These are phyloP conservation scores for Phataginus tetradactyla DNA, from an alignment of 2,797 vertebrate genomes.

Conservation along the genomic window DNA sequence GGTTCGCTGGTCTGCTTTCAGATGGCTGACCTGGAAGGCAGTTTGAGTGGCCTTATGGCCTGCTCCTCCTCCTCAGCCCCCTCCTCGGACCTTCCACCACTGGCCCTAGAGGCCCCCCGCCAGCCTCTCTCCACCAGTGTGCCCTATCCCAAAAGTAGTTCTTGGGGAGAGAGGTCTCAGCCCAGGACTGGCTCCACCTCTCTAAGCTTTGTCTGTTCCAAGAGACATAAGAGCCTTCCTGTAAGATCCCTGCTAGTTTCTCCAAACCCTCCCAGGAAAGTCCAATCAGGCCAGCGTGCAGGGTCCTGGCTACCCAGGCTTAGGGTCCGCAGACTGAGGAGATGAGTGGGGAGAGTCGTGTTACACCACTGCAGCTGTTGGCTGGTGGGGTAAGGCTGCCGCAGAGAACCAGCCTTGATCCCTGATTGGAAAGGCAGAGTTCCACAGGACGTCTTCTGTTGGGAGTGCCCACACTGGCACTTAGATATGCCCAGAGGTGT, in stretches of 20 bases:
- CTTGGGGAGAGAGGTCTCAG: not conserved
- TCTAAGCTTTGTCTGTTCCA: not conserved
- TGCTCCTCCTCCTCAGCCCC: not conserved
- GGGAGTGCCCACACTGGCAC: not conserved
- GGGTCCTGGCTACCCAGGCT: not conserved
- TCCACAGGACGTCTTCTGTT: not conserved
- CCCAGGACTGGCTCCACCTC: rapidly evolving
- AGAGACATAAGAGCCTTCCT: not conserved
- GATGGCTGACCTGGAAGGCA: not conserved
- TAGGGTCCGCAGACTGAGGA: too few relatives aligned
- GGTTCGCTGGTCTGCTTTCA: not conserved
- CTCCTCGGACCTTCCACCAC: not conserved
- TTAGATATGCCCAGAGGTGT: not conserved
- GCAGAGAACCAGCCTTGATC: not conserved
- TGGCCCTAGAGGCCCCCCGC: not conserved
- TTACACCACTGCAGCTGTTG: rapidly evolving
- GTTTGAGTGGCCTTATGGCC: not conserved
- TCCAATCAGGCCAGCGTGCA: rapidly evolving
- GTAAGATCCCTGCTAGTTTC: not conserved
- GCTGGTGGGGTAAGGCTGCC: not conserved
- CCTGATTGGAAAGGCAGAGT: slow-evolving; percentile 15
- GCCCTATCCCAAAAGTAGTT: rapidly evolving
- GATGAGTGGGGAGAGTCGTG: rapidly evolving
- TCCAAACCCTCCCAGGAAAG: not conserved
- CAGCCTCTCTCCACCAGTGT: not conserved